Percentiles rank a stretch among this genome's conserved stretches.
These are phyloP conservation scores for Porites lutea DNA, from an alignment of 64 coral and sea anemone species.

Conservation along the genomic window DNA sequence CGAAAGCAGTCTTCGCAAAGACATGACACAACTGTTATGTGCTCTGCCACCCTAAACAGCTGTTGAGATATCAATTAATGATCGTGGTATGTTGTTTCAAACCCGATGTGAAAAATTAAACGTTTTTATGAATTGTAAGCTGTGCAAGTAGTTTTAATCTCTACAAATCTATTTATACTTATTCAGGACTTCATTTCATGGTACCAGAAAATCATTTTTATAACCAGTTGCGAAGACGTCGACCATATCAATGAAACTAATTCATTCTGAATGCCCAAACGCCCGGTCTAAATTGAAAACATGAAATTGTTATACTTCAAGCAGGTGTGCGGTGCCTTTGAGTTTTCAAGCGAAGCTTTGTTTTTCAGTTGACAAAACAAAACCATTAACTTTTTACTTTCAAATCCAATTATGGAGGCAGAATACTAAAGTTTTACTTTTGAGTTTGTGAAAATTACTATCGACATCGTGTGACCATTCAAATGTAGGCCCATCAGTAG, in stretches of 20 bases:
- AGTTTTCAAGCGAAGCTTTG: background rate
- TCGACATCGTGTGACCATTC: too few species aligned
- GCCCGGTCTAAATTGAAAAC: background rate
- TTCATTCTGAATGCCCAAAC: background rate
- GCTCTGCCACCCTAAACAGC: background rate
- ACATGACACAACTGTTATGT: background rate
- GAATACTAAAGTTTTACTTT: too few species aligned
- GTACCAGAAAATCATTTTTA: background rate
- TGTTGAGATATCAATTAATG: slow-evolving; percentile 49
- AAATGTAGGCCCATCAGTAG: too few species aligned
- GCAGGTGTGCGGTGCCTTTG: background rate
- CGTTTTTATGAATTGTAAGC: background rate
- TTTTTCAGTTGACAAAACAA: background rate
- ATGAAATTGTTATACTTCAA: background rate
- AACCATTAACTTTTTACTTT: too few species aligned
- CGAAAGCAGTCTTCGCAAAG: background rate
- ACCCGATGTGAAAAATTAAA: slow-evolving; percentile 3
- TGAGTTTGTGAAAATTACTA: too few species aligned
- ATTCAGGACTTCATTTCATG: background rate
- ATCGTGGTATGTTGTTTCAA: slow-evolving; percentile 48
- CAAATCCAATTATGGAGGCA: too few species aligned
- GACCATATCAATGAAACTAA: background rate
- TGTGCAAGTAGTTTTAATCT: background rate
- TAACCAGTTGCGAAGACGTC: background rate
- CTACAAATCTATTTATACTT: background rate